Percentiles rank a stretch among this genome's conserved stretches.
These are phyloP conservation scores for Pseudachorutes palmiensis DNA, from an alignment of 1,140 invertebrate species.

Conservation along the genomic window DNA sequence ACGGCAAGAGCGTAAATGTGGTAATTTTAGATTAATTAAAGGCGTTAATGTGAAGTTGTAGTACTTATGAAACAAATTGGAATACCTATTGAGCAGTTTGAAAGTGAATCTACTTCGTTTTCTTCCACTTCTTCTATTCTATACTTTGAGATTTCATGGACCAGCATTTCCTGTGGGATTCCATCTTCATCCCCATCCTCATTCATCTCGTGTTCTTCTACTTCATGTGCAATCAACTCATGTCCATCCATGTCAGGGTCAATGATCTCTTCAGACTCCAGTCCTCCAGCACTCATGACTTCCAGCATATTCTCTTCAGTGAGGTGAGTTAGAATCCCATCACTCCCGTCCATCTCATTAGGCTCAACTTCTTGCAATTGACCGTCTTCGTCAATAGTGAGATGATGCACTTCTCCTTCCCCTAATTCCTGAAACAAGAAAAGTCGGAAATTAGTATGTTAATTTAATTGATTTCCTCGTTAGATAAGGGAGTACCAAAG, in stretches of 20 bases:
- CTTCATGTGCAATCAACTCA: not conserved
- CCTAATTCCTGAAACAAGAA: not conserved
- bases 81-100: not conserved
- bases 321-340: not conserved
- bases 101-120: not conserved
- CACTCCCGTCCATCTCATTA: not conserved
- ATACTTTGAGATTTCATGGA: not conserved
- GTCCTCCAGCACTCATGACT: too few relatives aligned
- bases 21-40: too few relatives aligned
- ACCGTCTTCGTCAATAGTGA: constrained; percentile 1
- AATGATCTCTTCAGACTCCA: not conserved
- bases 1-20: too few relatives aligned
- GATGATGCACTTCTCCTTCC: not conserved
- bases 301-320: not conserved
- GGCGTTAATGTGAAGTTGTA: not conserved
- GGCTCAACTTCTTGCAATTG: not conserved
- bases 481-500: not conserved
- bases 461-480: not conserved
- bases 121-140: not conserved
- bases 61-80: not conserved
- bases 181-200: not conserved
- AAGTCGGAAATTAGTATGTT: too few relatives aligned
- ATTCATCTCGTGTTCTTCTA: not conserved
- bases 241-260: too few relatives aligned
- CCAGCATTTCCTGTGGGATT: not conserved